Evolutionary conservation across 1,140 invertebrate genomes (phyloP), one percentile per base, ranked within the genome.

Genomic region (Listronotus oregonensis): DNA sequence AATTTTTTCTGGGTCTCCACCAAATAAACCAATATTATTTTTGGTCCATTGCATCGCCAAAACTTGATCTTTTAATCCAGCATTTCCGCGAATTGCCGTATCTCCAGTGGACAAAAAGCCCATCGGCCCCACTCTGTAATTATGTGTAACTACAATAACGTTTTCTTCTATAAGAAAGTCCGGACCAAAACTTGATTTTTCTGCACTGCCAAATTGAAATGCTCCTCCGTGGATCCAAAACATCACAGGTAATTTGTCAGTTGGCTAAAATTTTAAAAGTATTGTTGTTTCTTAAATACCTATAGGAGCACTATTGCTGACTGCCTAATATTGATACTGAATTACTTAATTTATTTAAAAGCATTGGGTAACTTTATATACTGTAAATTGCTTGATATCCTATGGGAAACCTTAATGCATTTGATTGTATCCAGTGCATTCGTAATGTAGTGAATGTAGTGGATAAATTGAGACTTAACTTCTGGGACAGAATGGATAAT

Each of bases 51-150:
- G 31, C 21, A 52, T 31, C 7, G 50, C 50, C 21, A 52, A 6
- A 7, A 37, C 50, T 14, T 52, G 50, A 12, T 52, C 50, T 11
- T 52, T 52, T 21, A 52, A 31, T 1, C 50, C 50, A 31, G 21
- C 32, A 31, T 52, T 52, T 3, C 50, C 50, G 7, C 14, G 32
- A 10, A 34, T 34, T 14, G 27, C 50, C 18, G 32, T 14, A 12
- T 52, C 50, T 10, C 27, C 44, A 17, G 44, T 47, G 10, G 15
- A 18, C 14, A 69, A 49, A 39, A 66, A 69, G 7, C 85, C 85
- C 43, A 86, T 76, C 1, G 81, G 73, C 7, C 86, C 86, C 7
- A 89, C 69, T 31, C 87, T 74, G 72, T 87, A 89, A 71, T 86
- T 86, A 2, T 88, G 73, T 5, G 84, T 85, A 0, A 87, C 87